Evolutionary conservation across 2,113 vertebrate species (phyloP).

Genomic region (Empidonax alnorum): DNA sequence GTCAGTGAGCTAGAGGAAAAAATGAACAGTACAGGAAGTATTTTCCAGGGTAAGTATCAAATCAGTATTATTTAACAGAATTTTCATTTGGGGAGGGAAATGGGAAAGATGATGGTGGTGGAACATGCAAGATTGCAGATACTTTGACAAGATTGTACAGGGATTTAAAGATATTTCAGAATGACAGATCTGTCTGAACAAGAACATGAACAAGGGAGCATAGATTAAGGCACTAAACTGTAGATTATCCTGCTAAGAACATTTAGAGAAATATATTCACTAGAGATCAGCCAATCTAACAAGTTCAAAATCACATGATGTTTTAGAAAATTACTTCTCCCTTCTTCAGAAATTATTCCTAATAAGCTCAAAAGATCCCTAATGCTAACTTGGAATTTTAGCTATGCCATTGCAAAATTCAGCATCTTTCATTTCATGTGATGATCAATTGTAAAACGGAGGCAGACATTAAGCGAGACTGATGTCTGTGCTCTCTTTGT

Average conservation of each 20-base stretch:
- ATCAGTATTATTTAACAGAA: not conserved
- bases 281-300: not conserved
- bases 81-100: not conserved
- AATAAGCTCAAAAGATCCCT: not conserved
- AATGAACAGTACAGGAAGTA: not conserved
- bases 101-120: not conserved
- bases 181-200: not conserved
- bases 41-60: not conserved
- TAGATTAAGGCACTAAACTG: slow-evolving; percentile 1
- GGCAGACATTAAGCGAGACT: not conserved
- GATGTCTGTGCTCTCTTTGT: accelerated
- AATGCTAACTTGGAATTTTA: not conserved
- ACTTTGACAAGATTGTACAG: not conserved
- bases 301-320: not conserved
- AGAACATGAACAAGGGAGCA: not conserved
- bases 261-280: not conserved
- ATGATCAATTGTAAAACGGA: not conserved
- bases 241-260: slow-evolving; percentile 9
- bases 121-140: not conserved
- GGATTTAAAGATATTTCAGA: slow-evolving; percentile 14
- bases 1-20: not conserved
- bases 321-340: not conserved
- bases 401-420: not conserved
- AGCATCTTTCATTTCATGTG: not conserved
- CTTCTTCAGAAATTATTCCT: not conserved